phyloP scores from a whole-genome alignment of 2,888 invertebrate species.

The Lasioglossum vierecki region DNA sequence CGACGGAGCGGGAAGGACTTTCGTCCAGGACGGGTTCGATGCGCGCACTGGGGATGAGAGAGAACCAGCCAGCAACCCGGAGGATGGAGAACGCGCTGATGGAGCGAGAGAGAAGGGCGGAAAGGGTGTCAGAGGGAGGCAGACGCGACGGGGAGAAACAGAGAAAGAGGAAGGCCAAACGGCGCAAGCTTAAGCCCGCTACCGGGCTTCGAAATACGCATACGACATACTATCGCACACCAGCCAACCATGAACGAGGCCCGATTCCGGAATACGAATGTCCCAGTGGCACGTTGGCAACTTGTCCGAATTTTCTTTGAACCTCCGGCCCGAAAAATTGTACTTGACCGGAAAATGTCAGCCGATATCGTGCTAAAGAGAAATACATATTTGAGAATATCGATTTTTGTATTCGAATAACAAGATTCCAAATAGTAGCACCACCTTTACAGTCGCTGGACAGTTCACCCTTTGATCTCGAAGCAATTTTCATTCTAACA shows the following conservation, averaged over 20 bases:
- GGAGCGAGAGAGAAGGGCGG: conserved; percentile 42
- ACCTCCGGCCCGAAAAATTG: not conserved
- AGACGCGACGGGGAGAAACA: conserved; percentile 58
- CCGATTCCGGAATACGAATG: conserved; percentile 42
- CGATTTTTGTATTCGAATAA: not conserved
- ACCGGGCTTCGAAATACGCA: conserved; percentile 70
- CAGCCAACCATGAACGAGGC: conserved; percentile 45
- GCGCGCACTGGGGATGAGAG: conserved; percentile 80
- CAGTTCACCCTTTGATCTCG: no score
- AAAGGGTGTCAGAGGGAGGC: conserved; percentile 27
- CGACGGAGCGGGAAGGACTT: conserved; percentile 78
- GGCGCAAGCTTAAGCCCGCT: conserved; percentile 79
- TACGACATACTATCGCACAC: conserved; percentile 49
- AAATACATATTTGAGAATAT: not conserved
- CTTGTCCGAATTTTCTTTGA: not conserved
- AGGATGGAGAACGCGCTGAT: conserved; percentile 58
- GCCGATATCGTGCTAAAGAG: not conserved
- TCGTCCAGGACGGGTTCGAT: conserved; percentile 85
- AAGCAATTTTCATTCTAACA: no score
- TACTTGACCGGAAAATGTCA: not conserved
- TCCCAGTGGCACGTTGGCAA: not conserved
- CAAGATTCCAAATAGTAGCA: not conserved
- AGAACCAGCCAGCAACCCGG: conserved; percentile 76
- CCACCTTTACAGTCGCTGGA: not conserved
- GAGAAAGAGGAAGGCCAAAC: conserved; percentile 69